Percentiles rank a stretch among this genome's conserved stretches.
phyloP scores from a whole-genome alignment of 2,113 vertebrate genomes.

The Phocoena sinus region DNA sequence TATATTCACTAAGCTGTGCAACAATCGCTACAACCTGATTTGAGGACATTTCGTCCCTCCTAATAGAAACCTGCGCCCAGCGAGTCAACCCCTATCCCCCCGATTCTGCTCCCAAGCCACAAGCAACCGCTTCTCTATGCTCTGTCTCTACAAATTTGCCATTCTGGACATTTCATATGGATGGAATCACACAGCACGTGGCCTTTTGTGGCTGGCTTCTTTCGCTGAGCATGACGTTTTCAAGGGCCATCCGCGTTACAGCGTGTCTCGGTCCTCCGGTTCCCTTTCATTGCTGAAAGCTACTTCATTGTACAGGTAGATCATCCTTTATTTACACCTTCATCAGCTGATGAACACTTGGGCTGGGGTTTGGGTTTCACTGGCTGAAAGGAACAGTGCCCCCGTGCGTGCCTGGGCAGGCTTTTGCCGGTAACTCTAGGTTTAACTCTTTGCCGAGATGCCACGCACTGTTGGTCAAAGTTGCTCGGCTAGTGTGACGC shows the following conservation, averaged over 20 bases:
- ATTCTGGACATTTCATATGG: fast-evolving
- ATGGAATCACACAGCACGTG: fast-evolving
- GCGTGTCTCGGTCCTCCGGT: fast-evolving
- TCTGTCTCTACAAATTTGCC: not conserved
- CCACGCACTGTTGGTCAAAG: not conserved
- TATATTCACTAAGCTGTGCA: fast-evolving
- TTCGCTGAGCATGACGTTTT: not conserved
- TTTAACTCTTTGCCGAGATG: not conserved
- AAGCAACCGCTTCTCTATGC: fast-evolving
- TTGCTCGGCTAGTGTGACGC: fast-evolving
- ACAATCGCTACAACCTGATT: not conserved
- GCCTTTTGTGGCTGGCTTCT: not conserved
- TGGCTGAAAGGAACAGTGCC: fast-evolving
- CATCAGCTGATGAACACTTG: fast-evolving
- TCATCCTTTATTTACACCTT: too few species aligned
- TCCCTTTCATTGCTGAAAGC: fast-evolving
- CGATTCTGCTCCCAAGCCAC: not conserved
- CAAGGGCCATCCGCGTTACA: not conserved
- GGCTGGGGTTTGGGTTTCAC: fast-evolving
- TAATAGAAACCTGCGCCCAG: not conserved
- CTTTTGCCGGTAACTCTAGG: not conserved
- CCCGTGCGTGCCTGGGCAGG: fast-evolving
- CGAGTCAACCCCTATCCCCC: fast-evolving
- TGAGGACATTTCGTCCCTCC: not conserved
- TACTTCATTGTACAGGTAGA: fast-evolving